A percentile compares a stretch with the other conserved stretches of the same genome.
phyloP scores from a whole-genome alignment of 2,888 invertebrate species.

The Halictus quadricinctus region DNA sequence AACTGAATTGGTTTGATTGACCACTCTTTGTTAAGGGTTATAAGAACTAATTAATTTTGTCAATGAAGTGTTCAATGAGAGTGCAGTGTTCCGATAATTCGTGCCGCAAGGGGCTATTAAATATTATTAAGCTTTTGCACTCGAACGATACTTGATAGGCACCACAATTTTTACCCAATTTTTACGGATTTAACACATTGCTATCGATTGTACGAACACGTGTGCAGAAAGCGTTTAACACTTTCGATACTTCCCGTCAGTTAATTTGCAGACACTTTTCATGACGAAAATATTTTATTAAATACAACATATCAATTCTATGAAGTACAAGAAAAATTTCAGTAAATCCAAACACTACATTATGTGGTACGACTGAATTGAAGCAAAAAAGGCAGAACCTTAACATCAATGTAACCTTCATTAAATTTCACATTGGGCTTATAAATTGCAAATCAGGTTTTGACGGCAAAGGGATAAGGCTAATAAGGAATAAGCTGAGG shows the following conservation, averaged over 20 bases:
- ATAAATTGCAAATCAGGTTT: background rate
- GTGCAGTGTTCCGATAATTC: background rate
- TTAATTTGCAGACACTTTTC: background rate
- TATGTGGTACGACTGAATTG: no score
- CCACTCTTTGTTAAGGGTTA: background rate
- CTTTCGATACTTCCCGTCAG: background rate
- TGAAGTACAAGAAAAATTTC: background rate
- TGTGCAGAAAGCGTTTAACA: background rate
- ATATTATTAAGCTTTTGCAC: background rate
- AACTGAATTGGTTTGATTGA: background rate
- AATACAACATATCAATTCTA: background rate
- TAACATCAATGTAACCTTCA: background rate
- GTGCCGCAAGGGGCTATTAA: background rate
- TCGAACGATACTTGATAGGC: background rate
- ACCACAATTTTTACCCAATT: background rate
- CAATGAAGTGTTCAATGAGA: background rate
- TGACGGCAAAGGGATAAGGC: background rate
- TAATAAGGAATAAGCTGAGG: no score
- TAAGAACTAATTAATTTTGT: background rate
- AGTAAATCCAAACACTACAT: no score
- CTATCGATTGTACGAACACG: background rate
- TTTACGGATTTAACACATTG: background rate
- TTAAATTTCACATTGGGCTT: background rate
- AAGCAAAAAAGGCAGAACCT: no score
- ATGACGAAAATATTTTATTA: background rate